phyloP scores from a whole-genome alignment of 2,797 vertebrate species.

The Alectoris magna region DNA sequence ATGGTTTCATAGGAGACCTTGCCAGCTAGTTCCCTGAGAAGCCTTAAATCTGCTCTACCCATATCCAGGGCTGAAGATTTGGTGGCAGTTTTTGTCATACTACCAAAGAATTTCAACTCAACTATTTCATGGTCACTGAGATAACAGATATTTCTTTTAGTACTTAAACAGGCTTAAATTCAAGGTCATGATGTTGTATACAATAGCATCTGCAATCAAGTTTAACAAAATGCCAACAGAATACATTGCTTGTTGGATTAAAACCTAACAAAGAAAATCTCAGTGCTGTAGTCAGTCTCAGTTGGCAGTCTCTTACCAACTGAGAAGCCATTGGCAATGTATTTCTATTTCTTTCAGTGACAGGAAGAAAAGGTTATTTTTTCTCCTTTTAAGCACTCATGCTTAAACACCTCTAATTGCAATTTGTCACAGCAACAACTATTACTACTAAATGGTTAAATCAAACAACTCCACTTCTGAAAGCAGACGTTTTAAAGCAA shows the following conservation, averaged over 20 bases:
- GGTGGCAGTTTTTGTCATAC: background rate
- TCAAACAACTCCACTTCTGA: background rate
- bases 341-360: background rate
- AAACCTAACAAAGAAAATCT: background rate
- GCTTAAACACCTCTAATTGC: background rate
- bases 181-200: background rate
- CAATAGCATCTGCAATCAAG: background rate
- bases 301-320: background rate
- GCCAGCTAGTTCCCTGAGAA: background rate
- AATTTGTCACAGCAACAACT: background rate
- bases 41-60: background rate
- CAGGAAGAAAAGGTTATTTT: background rate
- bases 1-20: background rate
- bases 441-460: slow-evolving; percentile 25
- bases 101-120: background rate
- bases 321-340: background rate
- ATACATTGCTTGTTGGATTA: background rate
- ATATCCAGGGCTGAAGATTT: background rate
- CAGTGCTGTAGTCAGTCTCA: background rate
- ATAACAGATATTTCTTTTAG: background rate
- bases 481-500: slow-evolving; percentile 6
- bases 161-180: background rate
- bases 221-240: background rate
- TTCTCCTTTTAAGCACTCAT: background rate
- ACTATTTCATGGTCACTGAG: background rate